Evolutionary conservation across 1,140 invertebrate genomes (phyloP), one percentile per base, ranked within the genome.

Genomic region (Dreissena polymorpha): DNA sequence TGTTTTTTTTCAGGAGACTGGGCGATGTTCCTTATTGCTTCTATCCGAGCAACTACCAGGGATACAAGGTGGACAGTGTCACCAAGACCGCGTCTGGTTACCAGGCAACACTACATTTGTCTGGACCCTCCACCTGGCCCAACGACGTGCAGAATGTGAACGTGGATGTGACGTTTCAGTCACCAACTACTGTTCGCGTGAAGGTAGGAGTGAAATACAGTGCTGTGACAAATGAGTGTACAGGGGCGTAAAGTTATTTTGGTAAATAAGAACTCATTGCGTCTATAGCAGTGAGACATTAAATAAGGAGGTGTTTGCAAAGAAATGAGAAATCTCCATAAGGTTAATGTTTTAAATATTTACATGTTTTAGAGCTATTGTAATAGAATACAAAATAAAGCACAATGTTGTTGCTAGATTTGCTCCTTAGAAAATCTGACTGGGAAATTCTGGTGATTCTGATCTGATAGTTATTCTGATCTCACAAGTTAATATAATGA

Each of bases 21-120:
- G 71, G 64, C 14, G 76, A 73, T 72, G 86, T 88, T 0, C 89
- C 89, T 16, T 90, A 70, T 39, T 91, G 90, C 63, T 90, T 79
- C 70, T 90, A 84, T 55, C 87, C 88, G 14, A 67, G 67, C 12
- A 77, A 87, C 65, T 88, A 86, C 55, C 51, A 80, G 60, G 84
- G 86, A 16, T 91, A 91, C 68, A 65, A 25, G 23, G 85, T 86
- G n/a, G 27, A 39, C 16, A 68, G 83, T 10, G n/a, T 85, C 10
- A 70, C 73, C 39, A 51, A 75, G 8, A 84, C 84, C n/a, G 25
- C 70, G 0, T 64, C 50, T 25, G 85, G 88, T 18, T 71, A 82
- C 27, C 74, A 57, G 13, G 87, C 84, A 5, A 77, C 64, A 16
- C 79, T 91, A n/a, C 49, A 50, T 10, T 63, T 85, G 51, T 57